Percentiles rank a stretch among this genome's conserved stretches.
Evolutionary conservation across 2,113 vertebrate genomes (phyloP).

Genomic region (Ibidorhyncha struthersii): DNA sequence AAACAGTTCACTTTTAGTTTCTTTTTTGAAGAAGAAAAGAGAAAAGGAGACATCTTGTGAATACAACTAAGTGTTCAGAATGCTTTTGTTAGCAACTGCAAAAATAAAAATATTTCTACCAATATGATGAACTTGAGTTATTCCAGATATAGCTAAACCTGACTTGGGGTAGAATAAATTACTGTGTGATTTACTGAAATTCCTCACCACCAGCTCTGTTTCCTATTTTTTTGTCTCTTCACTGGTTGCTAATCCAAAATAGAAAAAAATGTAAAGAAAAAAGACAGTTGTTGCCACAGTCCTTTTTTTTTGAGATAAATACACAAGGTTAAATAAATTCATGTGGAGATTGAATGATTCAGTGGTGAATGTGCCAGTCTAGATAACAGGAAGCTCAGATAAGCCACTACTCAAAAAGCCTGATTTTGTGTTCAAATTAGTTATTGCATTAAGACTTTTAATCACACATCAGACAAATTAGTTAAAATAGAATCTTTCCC

Average conservation of each 20-base stretch:
- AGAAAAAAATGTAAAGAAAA: background rate
- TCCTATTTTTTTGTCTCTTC: background rate
- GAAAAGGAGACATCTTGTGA: background rate
- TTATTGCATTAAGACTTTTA: background rate
- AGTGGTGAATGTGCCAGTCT: background rate
- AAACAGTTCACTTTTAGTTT: background rate
- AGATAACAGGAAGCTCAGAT: background rate
- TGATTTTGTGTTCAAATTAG: background rate
- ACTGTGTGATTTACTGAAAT: background rate
- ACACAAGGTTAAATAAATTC: background rate
- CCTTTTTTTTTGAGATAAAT: background rate
- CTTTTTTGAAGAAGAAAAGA: background rate
- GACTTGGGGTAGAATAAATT: background rate
- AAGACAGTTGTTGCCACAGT: background rate
- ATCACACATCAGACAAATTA: background rate
- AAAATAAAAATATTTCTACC: background rate
- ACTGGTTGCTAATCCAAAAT: background rate
- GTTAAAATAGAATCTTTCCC: background rate
- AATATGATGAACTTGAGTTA: background rate
- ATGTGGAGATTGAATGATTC: background rate
- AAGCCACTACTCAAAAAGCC: background rate
- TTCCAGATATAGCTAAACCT: background rate
- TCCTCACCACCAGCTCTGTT: background rate
- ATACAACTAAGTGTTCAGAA: background rate
- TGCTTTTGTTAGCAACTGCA: background rate